Conservation (phyloP, 2,797 vertebrate species). For the Cirrhinus molitorella region DNA sequence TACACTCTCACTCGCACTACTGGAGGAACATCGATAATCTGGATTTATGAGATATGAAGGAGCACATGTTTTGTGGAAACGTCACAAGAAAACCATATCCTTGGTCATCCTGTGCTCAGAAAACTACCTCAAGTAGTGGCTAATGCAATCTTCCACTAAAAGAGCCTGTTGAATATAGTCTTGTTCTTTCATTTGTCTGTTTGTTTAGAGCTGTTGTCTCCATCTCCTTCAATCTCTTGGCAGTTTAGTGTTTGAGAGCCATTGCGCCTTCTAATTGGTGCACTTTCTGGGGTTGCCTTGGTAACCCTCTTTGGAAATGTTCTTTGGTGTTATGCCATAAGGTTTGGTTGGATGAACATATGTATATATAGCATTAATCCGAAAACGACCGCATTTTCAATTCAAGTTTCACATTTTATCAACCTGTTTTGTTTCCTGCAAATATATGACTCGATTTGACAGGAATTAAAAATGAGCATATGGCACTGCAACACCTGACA, state of each 20-base stretch:
- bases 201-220: conserved; percentile 42
- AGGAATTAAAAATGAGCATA: conserved; percentile 1
- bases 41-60: conserved; percentile 14
- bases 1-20: background rate
- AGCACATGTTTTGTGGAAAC: conserved; percentile 1
- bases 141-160: conserved; percentile 29
- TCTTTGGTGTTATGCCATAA: conserved; percentile 54
- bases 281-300: conserved; percentile 62
- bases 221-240: conserved; percentile 56
- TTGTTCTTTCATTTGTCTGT: conserved; percentile 50
- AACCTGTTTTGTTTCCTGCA: background rate
- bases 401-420: background rate
- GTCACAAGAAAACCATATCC: background rate
- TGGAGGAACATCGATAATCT: conserved; percentile 32
- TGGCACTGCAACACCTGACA: conserved; percentile 26
- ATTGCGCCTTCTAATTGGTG: conserved; percentile 58
- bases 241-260: conserved; percentile 58
- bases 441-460: conserved; percentile 13
- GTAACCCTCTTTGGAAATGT: conserved; percentile 58
- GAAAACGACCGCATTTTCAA: conserved; percentile 9
- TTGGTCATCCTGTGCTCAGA: background rate
- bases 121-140: conserved; percentile 14
- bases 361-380: conserved; percentile 31
- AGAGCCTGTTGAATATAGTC: conserved; percentile 33
- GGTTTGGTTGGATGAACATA: conserved; percentile 42